Evolutionary conservation across 2,888 invertebrate species (phyloP), one percentile per base, ranked within the genome.

Genomic region (Leucophora obtusa): DNA sequence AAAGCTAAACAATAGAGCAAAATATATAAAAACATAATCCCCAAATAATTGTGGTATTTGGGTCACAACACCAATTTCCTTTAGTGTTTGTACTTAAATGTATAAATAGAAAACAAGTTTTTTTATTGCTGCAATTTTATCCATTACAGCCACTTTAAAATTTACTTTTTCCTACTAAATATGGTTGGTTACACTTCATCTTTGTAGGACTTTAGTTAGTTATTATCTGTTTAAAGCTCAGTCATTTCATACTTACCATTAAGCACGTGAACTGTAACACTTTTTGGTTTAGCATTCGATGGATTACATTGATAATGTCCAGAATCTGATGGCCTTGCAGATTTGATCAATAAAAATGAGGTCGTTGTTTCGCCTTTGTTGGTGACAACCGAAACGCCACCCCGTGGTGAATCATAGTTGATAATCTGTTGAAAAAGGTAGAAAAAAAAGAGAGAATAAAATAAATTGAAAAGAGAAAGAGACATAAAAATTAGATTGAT

Each of bases 221-320:
- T 18, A 17, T 15, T 33, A 11, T 1, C n/a, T 2, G 11, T 14
- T 38, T 1, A 11, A 38, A 21, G 6, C 54, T 71, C 21, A 66
- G 38, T 86, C 82, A 85, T 86, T 87, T 79, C 87, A 84, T 88
- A 92, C 94, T 94, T 93, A 97, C 97, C 97, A 92, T 97, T 97
- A 86, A 97, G 93, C 87, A 97, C 97, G 91, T 97, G 97, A 83
- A 97, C 96, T 83, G 95, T 95, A 86, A 97, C 96, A 91, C 96
- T 96, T 91, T 96, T 96, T 78, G 96, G 93, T 91, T 96, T 95
- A 85, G 97, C 96, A 91, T 97, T 97, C 91, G 97, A 96, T 87
- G 97, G 97, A 92, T 96, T 96, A 92, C 97, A 97, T 90, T 96
- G 96, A 92, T 97, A 97, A 87, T 94, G 95, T 86, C 97, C 97